Percentiles rank a stretch among this genome's conserved stretches.
Conservation (phyloP, 1,140 invertebrate species). For the Chymomyza costata region DNA sequence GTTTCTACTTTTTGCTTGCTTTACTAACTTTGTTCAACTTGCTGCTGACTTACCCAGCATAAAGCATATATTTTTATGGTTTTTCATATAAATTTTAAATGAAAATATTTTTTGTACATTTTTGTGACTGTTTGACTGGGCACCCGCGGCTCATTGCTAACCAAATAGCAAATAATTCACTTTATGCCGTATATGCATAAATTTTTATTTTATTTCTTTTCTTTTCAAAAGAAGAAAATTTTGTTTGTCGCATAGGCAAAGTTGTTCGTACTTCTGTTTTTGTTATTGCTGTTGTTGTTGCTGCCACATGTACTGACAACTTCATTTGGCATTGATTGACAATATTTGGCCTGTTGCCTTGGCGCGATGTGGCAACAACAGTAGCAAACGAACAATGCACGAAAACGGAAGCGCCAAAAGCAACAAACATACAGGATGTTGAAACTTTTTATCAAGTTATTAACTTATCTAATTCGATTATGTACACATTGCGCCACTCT, state of each 20-base stretch:
- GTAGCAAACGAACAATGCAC: conserved; percentile 63
- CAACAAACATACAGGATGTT: conserved; percentile 24
- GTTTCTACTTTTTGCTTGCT: conserved; percentile 15
- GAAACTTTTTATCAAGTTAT: conserved; percentile 73
- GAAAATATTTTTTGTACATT: conserved; percentile 44
- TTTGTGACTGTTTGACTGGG: too few species aligned
- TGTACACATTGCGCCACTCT: conserved; percentile 32
- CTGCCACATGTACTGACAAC: conserved; percentile 27
- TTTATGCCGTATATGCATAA: conserved; percentile 1
- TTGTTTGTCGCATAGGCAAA: conserved; percentile 28
- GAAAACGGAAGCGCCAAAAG: conserved; percentile 18
- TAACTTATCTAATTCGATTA: conserved; percentile 74
- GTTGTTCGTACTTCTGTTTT: conserved; percentile 16
- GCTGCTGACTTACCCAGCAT: too few species aligned
- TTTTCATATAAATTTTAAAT: conserved; percentile 37
- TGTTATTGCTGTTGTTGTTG: background rate
- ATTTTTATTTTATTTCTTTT: conserved; percentile 5
- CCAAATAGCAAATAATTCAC: conserved; percentile 1
- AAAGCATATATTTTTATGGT: conserved; percentile 31
- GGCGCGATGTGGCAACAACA: conserved; percentile 32
- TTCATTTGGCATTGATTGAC: conserved; percentile 63
- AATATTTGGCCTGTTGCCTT: background rate
- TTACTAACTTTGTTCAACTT: conserved; percentile 8
- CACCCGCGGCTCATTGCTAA: conserved; percentile 34
- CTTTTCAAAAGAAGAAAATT: conserved; percentile 1